Percentiles rank a stretch among this genome's conserved stretches.
Conservation (phyloP, 1,140 invertebrate species). For the Anoplolepis gracilipes region DNA sequence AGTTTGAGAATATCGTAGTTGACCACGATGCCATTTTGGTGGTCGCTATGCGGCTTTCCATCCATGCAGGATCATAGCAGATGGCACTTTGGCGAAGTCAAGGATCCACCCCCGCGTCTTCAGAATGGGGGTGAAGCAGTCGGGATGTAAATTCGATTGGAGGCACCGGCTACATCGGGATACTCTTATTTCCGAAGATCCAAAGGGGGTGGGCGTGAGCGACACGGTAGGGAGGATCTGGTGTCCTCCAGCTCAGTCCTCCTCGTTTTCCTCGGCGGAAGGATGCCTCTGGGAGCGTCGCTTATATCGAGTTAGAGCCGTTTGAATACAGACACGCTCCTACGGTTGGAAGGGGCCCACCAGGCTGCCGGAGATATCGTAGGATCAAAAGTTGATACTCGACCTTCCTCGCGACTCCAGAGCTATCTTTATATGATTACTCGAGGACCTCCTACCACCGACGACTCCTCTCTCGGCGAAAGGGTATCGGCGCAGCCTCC, state of each 20-base stretch:
- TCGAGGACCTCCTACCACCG: constrained; percentile 71
- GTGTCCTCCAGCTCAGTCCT: constrained; percentile 73
- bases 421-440: constrained; percentile 82
- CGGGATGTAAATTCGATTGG: constrained; percentile 83
- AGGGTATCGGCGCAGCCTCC: constrained; percentile 44
- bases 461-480: constrained; percentile 36
- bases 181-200: constrained; percentile 73
- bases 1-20: constrained; percentile 5
- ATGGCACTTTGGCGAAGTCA: constrained; percentile 23
- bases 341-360: constrained; percentile 37
- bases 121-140: constrained; percentile 40
- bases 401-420: constrained; percentile 63
- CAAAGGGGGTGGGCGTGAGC: constrained; percentile 50
- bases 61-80: constrained; percentile 9
- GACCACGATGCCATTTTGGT: constrained; percentile 34
- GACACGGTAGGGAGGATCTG: constrained; percentile 61
- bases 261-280: constrained; percentile 66
- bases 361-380: constrained; percentile 69
- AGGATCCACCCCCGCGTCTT: neutral
- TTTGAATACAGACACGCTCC: constrained; percentile 82
- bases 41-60: neutral
- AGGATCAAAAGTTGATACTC: constrained; percentile 83
- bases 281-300: constrained; percentile 80
- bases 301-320: constrained; percentile 84
- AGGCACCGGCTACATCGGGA: constrained; percentile 70